These are phyloP conservation scores for Scaptomyza caliginosa DNA, from an alignment of 2,888 invertebrate genomes.

Conservation along the genomic window DNA sequence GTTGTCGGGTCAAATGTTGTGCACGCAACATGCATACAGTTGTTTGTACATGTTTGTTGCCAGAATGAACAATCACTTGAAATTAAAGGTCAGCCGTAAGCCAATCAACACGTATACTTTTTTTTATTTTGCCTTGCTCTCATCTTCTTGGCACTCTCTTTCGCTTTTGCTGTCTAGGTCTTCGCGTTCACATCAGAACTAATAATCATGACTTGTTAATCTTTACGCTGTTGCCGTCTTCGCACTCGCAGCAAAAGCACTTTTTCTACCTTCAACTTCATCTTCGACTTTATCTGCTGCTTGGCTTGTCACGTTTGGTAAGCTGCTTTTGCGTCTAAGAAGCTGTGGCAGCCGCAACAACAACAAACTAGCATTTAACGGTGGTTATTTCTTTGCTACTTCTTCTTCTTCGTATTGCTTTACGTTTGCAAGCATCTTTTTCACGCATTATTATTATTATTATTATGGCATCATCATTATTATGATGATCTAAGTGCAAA, in stretches of 20 bases:
- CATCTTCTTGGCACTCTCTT: constrained; percentile 1
- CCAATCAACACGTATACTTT: constrained; percentile 39
- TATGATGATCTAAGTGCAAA: constrained; percentile 57
- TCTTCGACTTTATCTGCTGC: constrained; percentile 16
- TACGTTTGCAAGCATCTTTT: constrained; percentile 34
- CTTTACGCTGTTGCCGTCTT: constrained; percentile 71
- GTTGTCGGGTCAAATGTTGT: constrained; percentile 61
- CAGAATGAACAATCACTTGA: constrained; percentile 40
- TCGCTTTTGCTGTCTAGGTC: background rate
- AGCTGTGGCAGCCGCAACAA: constrained; percentile 2
- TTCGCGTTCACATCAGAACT: constrained; percentile 38
- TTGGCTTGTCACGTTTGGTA: constrained; percentile 25
- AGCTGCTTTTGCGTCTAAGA: constrained; percentile 31
- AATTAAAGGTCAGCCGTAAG: constrained; percentile 50
- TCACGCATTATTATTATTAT: constrained; percentile 51
- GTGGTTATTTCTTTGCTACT: constrained; percentile 38
- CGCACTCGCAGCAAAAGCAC: constrained; percentile 25
- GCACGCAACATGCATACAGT: constrained; percentile 42
- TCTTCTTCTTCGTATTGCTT: background rate
- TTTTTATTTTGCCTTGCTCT: constrained; percentile 33
- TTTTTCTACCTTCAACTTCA: constrained; percentile 3
- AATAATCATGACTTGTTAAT: constrained; percentile 81
- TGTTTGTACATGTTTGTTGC: constrained; percentile 24
- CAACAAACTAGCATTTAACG: constrained; percentile 47
- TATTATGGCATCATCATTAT: constrained; percentile 36